Conservation (phyloP, 2,113 vertebrate genomes). For the Colistium nudipinnis region DNA sequence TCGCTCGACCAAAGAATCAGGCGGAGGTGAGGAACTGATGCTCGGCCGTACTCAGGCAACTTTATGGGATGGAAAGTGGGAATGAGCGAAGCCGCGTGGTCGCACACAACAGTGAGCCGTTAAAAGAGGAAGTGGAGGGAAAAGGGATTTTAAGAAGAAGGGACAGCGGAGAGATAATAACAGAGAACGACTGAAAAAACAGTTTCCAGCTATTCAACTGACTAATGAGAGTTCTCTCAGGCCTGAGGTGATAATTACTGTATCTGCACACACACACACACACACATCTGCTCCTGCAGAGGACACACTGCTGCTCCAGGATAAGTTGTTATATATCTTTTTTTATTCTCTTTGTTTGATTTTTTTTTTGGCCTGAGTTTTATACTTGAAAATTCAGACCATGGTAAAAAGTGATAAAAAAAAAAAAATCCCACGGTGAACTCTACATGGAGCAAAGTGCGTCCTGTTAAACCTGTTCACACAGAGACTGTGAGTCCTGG, state of each 20-base stretch:
- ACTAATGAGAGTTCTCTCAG: slow-evolving; percentile 19
- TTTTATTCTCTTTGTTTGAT: too few species aligned
- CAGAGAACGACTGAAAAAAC: slow-evolving; percentile 8
- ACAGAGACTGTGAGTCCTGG: too few species aligned
- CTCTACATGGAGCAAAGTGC: too few species aligned
- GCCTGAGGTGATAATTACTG: slow-evolving; percentile 57
- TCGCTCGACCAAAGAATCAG: slow-evolving; percentile 34
- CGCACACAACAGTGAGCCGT: slow-evolving; percentile 25
- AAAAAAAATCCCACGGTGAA: too few species aligned
- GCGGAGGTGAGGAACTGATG: slow-evolving; percentile 21
- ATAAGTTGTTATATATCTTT: too few species aligned
- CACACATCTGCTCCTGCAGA: too few species aligned
- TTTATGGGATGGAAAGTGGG: slow-evolving; percentile 25
- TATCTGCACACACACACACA: too few species aligned
- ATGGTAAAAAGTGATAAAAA: background rate
- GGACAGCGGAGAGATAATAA: slow-evolving; percentile 22
- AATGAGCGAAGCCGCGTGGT: slow-evolving; percentile 23
- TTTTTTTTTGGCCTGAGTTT: slow-evolving; percentile 5
- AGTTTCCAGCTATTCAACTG: slow-evolving; percentile 16
- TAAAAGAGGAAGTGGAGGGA: slow-evolving; percentile 18
- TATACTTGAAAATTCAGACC: background rate
- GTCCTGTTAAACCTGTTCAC: too few species aligned
- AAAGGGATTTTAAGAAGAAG: slow-evolving; percentile 26
- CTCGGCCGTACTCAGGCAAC: background rate
- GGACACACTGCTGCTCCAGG: slow-evolving; percentile 15